phyloP scores from a whole-genome alignment of 2,113 vertebrate genomes.

The Clupea harengus region DNA sequence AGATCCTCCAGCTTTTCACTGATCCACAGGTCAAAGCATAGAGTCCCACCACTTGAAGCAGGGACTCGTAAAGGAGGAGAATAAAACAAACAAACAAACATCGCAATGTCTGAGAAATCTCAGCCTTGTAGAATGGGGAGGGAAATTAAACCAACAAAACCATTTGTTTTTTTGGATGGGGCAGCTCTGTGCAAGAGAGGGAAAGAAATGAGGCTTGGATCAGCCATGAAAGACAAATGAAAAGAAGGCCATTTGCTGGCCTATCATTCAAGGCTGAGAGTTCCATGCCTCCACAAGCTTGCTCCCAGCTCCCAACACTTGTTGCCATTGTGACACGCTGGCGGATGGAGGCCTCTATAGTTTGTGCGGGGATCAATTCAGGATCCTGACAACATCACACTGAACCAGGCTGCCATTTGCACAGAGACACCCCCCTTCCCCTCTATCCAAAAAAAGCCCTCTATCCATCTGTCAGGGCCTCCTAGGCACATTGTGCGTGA shows the following conservation, averaged over 20 bases:
- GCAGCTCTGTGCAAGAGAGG: slow-evolving; percentile 22
- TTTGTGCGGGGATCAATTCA: slow-evolving; percentile 76
- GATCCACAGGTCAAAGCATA: slow-evolving; percentile 61
- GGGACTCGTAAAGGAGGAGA: slow-evolving; percentile 46
- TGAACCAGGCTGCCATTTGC: slow-evolving; percentile 76
- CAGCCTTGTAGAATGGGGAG: background rate
- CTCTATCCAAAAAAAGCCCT: slow-evolving; percentile 51
- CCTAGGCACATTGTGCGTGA: slow-evolving; percentile 68
- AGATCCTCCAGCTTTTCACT: slow-evolving; percentile 62
- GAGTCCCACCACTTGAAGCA: slow-evolving; percentile 62
- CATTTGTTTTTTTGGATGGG: slow-evolving; percentile 52
- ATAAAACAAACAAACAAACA: slow-evolving; percentile 59
- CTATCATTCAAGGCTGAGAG: slow-evolving; percentile 74
- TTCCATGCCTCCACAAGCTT: slow-evolving; percentile 78
- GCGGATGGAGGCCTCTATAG: slow-evolving; percentile 76
- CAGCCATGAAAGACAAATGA: slow-evolving; percentile 68
- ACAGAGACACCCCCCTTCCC: slow-evolving; percentile 64
- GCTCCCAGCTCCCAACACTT: slow-evolving; percentile 78
- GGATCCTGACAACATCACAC: slow-evolving; percentile 76
- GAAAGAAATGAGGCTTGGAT: slow-evolving; percentile 60
- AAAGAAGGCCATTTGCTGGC: slow-evolving; percentile 73
- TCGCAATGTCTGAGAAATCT: slow-evolving; percentile 3
- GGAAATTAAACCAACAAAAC: slow-evolving; percentile 70
- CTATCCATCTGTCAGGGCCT: slow-evolving; percentile 83
- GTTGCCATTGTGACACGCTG: slow-evolving; percentile 78